Evolutionary conservation across 2,888 invertebrate genomes (phyloP), one percentile per base, ranked within the genome.

Genomic region (Calliopum simillimum): DNA sequence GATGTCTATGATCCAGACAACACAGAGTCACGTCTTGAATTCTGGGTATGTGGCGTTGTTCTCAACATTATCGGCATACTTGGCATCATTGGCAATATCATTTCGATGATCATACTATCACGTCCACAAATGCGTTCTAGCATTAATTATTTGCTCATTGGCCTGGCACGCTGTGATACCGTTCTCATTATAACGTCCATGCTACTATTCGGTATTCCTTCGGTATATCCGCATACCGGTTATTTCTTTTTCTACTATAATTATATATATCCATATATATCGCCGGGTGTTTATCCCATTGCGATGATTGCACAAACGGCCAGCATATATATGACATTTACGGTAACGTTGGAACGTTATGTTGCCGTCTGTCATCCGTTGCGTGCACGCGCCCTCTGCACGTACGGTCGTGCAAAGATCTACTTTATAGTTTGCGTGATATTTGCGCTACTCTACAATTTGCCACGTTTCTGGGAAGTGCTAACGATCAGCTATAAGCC

Each of bases 41-140:
- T 96, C 87, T 89, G 95, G 85, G 90, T 93, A 75, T 93, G 93
- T 86, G 96, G 95, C 71, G 88, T 96, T 75, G 87, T 95, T 76
- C 88, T 96, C 70, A 95, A 95, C 85, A 86, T 91, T 61, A 91
- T 97, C 79, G 94, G 94, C 71, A 86, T 93, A 33, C 91, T 93
- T 79, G 98, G 97, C 6, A 90, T 97, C 73, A 89, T 96, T 56
- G 98, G 97, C 75, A 98, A 97, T 87, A 90, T 94, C 70, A 92
- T 98, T 69, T 93, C 97, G 51, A 94, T 96, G 89, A 91, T 97
- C 73, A 96, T 97, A 78, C 88, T 97, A 65, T 94, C 95, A 71
- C 90, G 96, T 68, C 96, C 97, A 25, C 94, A 97, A 86, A 98
- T 98, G 98, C 91, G 95, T 80, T 96, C 96, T 71, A 97, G 97